A percentile compares a stretch with the other conserved stretches of the same genome.
These are phyloP conservation scores for Onychomys arenicola DNA, from an alignment of 2,797 vertebrate species.

Conservation along the genomic window DNA sequence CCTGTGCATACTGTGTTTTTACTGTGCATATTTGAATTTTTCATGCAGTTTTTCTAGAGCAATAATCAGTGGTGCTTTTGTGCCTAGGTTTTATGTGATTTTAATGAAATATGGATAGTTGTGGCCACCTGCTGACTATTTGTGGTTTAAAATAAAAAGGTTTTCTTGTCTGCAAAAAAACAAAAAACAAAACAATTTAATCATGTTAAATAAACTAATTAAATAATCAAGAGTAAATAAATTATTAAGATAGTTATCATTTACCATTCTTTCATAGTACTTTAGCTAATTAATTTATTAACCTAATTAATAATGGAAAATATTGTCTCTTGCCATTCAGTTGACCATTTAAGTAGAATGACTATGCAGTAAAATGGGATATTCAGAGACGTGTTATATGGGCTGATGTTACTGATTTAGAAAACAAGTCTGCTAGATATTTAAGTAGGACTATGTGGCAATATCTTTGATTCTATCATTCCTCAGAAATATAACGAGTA, in stretches of 20 bases:
- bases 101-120: conserved; percentile 94
- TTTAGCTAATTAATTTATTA: not conserved
- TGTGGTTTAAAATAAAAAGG: conserved; percentile 91
- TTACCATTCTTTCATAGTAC: not conserved
- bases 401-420: not conserved
- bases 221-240: not conserved
- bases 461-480: not conserved
- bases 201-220: not conserved
- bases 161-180: conserved; percentile 87
- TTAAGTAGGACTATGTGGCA: not conserved
- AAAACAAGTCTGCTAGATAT: not conserved
- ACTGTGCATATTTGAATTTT: conserved; percentile 90
- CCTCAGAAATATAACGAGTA: conserved; percentile 39
- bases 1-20: conserved; percentile 90
- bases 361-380: not conserved
- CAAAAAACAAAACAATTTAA: too few species aligned
- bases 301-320: not conserved
- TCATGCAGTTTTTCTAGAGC: conserved; percentile 96
- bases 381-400: not conserved
- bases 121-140: conserved; percentile 90
- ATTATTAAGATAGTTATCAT: not conserved
- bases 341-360: conserved; percentile 21
- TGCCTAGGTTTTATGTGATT: conserved; percentile 95
- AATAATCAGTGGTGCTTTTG: conserved; percentile 99
- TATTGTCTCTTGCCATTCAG: not conserved